Percentiles rank a stretch among this genome's conserved stretches.
Evolutionary conservation across 1,140 invertebrate genomes (phyloP).

Genomic region (Phortica variegata): DNA sequence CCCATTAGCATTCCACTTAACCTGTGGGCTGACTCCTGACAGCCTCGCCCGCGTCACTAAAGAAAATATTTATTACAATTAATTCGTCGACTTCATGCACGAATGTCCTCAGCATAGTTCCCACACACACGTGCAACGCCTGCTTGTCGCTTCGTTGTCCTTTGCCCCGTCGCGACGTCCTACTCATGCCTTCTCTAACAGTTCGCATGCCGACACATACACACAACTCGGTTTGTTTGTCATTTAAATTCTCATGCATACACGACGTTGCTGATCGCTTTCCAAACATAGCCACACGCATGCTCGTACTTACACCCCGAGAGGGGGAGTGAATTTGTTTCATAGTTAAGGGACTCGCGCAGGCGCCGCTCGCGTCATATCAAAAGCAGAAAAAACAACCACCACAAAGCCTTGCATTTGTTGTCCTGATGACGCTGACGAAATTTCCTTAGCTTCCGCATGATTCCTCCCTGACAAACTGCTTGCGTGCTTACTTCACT

Average conservation of each 20-base stretch:
- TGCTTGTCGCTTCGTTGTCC: constrained; percentile 15
- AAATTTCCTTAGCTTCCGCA: constrained; percentile 27
- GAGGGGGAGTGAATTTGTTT: too few species aligned
- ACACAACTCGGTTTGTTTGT: constrained; percentile 39
- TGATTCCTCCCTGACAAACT: constrained; percentile 23
- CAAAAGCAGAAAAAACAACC: too few species aligned
- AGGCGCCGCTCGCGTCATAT: constrained; percentile 24
- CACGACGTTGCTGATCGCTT: constrained; percentile 5
- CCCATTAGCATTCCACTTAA: constrained; percentile 27
- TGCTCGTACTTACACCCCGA: too few species aligned
- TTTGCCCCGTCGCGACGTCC: constrained; percentile 11
- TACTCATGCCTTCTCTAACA: constrained; percentile 2
- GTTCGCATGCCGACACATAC: constrained; percentile 33
- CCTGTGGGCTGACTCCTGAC: constrained; percentile 20
- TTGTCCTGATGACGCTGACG: neutral
- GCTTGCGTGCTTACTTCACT: constrained; percentile 25
- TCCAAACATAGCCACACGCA: too few species aligned
- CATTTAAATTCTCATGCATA: constrained; percentile 52
- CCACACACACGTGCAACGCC: constrained; percentile 35
- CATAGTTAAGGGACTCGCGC: constrained; percentile 8
- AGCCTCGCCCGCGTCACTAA: constrained; percentile 17
- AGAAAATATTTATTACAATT: too few species aligned
- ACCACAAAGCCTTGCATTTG: too few species aligned
- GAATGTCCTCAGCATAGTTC: constrained; percentile 42
- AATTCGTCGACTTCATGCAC: constrained; percentile 38